Conservation (phyloP, 1,140 invertebrate species). For the Tenebrio molitor region DNA sequence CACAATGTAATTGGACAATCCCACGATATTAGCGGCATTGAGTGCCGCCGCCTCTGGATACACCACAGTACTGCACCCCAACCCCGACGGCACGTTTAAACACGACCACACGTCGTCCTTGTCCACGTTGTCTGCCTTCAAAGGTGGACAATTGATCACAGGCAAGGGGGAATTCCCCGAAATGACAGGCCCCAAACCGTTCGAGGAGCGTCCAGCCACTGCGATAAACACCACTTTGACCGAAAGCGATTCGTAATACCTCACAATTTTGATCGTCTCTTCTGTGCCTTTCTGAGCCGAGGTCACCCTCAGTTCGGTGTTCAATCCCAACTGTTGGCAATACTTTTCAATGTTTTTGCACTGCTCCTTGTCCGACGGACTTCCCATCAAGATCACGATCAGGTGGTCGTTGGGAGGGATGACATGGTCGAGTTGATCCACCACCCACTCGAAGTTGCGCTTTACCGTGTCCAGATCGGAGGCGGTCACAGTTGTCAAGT, state of each 20-base stretch:
- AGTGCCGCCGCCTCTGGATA: conserved; percentile 94
- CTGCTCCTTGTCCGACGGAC: conserved; percentile 85
- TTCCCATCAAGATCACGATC: conserved; percentile 95
- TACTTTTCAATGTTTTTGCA: conserved; percentile 85
- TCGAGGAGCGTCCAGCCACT: conserved; percentile 96
- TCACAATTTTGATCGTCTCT: conserved; percentile 85
- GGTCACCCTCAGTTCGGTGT: conserved; percentile 82
- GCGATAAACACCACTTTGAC: conserved; percentile 88
- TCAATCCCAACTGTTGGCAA: conserved; percentile 79
- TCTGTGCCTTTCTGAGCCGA: conserved; percentile 96
- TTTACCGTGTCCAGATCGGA: conserved; percentile 91
- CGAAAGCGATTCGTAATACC: conserved; percentile 64
- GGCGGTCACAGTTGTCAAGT: conserved; percentile 86
- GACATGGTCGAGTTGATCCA: conserved; percentile 83
- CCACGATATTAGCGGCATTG: conserved; percentile 92
- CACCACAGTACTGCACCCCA: conserved; percentile 94
- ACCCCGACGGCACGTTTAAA: conserved; percentile 92
- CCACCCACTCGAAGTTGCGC: conserved; percentile 95
- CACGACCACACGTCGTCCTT: conserved; percentile 97
- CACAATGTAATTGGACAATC: conserved; percentile 86
- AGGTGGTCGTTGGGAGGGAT: conserved; percentile 74
- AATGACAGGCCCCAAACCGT: conserved; percentile 95
- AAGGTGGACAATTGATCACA: conserved; percentile 97
- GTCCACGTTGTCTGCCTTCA: conserved; percentile 77
- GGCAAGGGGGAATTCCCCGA: conserved; percentile 93